Evolutionary conservation across 2,113 vertebrate species (phyloP).

Genomic region (Atractosteus spatula): DNA sequence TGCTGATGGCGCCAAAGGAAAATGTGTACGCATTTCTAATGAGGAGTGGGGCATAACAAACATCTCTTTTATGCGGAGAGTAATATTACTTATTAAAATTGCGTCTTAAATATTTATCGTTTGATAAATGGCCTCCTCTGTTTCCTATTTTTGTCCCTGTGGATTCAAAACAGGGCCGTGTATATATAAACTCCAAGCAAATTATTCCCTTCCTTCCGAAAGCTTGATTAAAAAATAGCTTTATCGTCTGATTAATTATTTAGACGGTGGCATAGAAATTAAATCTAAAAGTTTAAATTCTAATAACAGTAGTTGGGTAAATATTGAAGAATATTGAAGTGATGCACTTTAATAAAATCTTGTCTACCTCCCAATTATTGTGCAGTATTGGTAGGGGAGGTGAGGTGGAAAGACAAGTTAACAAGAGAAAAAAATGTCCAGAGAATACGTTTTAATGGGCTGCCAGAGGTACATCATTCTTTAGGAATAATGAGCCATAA

Average conservation of each 20-base stretch:
- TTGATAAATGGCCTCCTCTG: slow-evolving; percentile 60
- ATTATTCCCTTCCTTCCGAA: slow-evolving; percentile 49
- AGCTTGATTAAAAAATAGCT: slow-evolving; percentile 62
- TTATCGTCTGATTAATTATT: slow-evolving; percentile 64
- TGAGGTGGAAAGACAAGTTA: too few relatives aligned
- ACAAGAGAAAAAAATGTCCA: too few relatives aligned
- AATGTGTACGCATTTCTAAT: slow-evolving; percentile 57
- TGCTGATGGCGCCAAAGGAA: slow-evolving; percentile 58
- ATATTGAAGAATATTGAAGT: slow-evolving; percentile 33
- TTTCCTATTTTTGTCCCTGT: slow-evolving; percentile 38
- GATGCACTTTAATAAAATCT: slow-evolving; percentile 46
- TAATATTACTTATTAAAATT: slow-evolving; percentile 70
- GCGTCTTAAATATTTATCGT: slow-evolving; percentile 65
- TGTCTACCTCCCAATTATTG: slow-evolving; percentile 33
- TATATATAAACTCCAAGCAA: slow-evolving; percentile 36
- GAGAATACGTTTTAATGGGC: too few relatives aligned
- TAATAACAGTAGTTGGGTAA: slow-evolving; percentile 47
- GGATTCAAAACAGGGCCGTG: slow-evolving; percentile 26
- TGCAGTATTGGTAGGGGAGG: background rate
- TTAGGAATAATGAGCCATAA: too few relatives aligned
- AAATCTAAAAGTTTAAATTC: slow-evolving; percentile 57
- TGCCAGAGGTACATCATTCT: too few relatives aligned
- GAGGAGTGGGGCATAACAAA: slow-evolving; percentile 57
- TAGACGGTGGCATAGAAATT: slow-evolving; percentile 52
- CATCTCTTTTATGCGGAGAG: slow-evolving; percentile 57